Base-by-base conservation (phyloP, 35 echinoderm and acorn worm genomes). In the Anneissia japonica region DNA sequence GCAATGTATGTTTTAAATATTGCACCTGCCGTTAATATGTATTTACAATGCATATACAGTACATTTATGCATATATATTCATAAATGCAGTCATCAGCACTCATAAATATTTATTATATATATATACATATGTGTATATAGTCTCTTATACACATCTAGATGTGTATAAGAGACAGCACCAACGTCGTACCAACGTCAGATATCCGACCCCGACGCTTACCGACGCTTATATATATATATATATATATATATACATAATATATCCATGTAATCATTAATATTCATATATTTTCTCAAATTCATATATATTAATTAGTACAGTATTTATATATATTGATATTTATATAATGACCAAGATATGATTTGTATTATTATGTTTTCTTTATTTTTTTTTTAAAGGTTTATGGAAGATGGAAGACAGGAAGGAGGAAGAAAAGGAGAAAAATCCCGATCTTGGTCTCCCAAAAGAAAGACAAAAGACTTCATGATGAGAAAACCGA, bases 391-490 rank as follows among this genome's bases (percentile, higher is more conserved):
- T 29, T 17, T 84, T 77, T 40, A 73, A 84, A 93, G 94, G 94
- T 97, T 1, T 93, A 93, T 46, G 74, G 80, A n/a, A 83, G 87
- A 36, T 75, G 88, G 85, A 97, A 97, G 56, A 12, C 51, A 64
- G 72, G 88, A 35, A 86, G 88, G 7, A 73, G 91, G 64, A 97
- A 97, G 39, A 80, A 91, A n/a, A 79, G 91, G 31, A 79, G 88
- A 26, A 79, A 84, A 82, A 93, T 93, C 19, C 94, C 94, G 19
- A 75, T 97, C 37, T 77, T 97, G 2, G 91, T 90, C 46, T 97
- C 94, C 0, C 82, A 85, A 28, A 83, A 73, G 13, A 40, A 56
- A 16, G 87, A 79, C 0, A 46, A 79, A 33, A 46, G 73, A 89
- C 81, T 93, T 72, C 88, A 88, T 3, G 39, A 90, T 19, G 26